phyloP scores from a whole-genome alignment of 2,888 invertebrate species.

The Eupithecia insigniata region DNA sequence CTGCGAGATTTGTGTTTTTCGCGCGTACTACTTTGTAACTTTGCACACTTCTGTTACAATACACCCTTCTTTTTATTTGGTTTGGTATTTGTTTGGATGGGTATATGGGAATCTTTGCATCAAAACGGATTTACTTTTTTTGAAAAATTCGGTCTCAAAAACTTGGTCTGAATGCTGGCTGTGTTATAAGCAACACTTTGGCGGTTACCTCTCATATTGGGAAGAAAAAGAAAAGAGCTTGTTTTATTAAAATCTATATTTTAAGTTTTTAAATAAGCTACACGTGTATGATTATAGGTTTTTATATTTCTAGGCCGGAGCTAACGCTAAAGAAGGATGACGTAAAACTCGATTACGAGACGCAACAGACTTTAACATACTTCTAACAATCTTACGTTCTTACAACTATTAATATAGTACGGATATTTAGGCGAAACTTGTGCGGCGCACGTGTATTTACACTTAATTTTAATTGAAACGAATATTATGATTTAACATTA shows the following conservation, averaged over 20 bases:
- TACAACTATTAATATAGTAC: not conserved
- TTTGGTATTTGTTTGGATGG: not conserved
- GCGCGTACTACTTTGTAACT: too few species aligned
- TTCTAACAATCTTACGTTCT: conserved; percentile 50
- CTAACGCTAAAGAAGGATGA: conserved; percentile 74
- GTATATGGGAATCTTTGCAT: not conserved
- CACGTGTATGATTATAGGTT: not conserved
- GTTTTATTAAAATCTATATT: not conserved
- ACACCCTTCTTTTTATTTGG: not conserved
- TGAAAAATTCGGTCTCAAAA: not conserved
- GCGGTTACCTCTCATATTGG: not conserved
- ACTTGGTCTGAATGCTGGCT: not conserved
- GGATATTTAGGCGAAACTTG: not conserved
- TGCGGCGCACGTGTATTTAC: not conserved
- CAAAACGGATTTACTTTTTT: not conserved
- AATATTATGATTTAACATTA: not conserved
- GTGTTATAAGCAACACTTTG: not conserved
- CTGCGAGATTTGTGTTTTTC: not conserved
- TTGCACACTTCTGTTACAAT: not conserved
- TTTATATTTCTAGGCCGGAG: conserved; percentile 68
- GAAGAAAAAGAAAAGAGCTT: not conserved
- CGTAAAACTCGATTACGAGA: conserved; percentile 67
- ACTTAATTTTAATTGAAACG: not conserved
- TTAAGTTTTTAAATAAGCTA: not conserved
- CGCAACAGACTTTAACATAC: conserved; percentile 68